Conservation (phyloP, 2,797 vertebrate species). For the Darevskia mixta region DNA sequence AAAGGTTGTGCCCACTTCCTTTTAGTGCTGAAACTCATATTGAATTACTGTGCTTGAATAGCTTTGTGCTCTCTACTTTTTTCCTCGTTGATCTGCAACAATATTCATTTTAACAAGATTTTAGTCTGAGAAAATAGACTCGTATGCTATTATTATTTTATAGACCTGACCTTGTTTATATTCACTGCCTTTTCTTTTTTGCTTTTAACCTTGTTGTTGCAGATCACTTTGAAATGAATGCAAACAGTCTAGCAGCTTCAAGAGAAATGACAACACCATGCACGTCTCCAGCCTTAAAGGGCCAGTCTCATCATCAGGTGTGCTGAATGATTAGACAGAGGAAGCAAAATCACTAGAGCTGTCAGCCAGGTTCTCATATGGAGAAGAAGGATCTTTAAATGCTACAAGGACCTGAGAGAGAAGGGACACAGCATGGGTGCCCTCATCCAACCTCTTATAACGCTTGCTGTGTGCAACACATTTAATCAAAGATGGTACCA, state of each 20-base stretch:
- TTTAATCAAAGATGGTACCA: not conserved
- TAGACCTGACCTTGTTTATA: constrained; percentile 64
- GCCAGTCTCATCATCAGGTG: constrained; percentile 34
- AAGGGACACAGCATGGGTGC: not conserved
- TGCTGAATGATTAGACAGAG: not conserved
- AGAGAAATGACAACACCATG: constrained; percentile 49
- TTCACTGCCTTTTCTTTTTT: not conserved
- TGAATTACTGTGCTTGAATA: constrained; percentile 64
- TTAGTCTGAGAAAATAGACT: constrained; percentile 57
- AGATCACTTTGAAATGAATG: constrained; percentile 55
- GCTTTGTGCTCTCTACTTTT: constrained; percentile 57
- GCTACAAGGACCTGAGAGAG: not conserved
- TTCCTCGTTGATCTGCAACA: constrained; percentile 53
- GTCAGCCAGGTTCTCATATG: not conserved
- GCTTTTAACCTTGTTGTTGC: constrained; percentile 59
- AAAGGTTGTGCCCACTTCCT: constrained; percentile 31
- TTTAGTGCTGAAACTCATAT: constrained; percentile 37
- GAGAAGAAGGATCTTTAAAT: not conserved
- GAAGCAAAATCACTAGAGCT: not conserved
- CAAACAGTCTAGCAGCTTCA: constrained; percentile 35
- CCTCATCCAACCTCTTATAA: not conserved
- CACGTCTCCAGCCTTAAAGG: constrained; percentile 48
- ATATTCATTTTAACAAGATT: constrained; percentile 62
- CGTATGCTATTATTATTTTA: constrained; percentile 51
- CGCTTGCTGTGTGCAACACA: not conserved